A percentile compares a stretch with the other conserved stretches of the same genome.
Evolutionary conservation across 2,113 vertebrate genomes (phyloP).

Genomic region (Myocastor coypus): DNA sequence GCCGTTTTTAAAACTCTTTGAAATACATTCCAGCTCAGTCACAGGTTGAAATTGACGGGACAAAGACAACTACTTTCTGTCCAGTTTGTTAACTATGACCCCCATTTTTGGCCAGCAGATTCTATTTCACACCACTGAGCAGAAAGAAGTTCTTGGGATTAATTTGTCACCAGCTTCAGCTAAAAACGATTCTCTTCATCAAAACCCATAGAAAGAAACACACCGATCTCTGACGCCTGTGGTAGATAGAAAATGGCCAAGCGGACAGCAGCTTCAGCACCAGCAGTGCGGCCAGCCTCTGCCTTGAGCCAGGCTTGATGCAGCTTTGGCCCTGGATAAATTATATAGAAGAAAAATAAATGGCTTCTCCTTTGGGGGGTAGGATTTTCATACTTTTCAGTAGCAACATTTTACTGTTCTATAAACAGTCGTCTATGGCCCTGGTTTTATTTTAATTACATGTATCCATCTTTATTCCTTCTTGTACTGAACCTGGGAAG

Average conservation of each 20-base stretch:
- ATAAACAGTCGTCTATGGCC: slow-evolving; percentile 80
- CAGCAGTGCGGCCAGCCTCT: not conserved
- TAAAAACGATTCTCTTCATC: not conserved
- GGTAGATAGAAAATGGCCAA: not conserved
- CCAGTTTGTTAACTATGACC: not conserved
- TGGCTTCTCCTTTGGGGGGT: not conserved
- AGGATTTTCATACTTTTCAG: slow-evolving; percentile 43
- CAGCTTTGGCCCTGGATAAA: not conserved
- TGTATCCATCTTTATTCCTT: slow-evolving; percentile 77
- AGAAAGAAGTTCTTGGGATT: not conserved
- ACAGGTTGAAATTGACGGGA: not conserved
- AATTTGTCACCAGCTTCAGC: not conserved
- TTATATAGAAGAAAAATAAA: slow-evolving; percentile 44
- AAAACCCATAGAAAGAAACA: not conserved
- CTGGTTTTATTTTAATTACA: slow-evolving; percentile 81
- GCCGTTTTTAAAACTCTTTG: not conserved
- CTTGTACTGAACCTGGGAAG: slow-evolving; percentile 69
- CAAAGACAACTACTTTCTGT: not conserved
- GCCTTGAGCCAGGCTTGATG: not conserved
- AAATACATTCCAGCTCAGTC: not conserved
- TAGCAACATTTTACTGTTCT: slow-evolving; percentile 71
- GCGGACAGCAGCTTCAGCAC: not conserved
- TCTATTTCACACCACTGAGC: not conserved
- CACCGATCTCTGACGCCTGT: not conserved
- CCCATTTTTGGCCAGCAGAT: not conserved